phyloP scores from a whole-genome alignment of 2,797 vertebrate genomes.

The Leucoraja ocellata region DNA sequence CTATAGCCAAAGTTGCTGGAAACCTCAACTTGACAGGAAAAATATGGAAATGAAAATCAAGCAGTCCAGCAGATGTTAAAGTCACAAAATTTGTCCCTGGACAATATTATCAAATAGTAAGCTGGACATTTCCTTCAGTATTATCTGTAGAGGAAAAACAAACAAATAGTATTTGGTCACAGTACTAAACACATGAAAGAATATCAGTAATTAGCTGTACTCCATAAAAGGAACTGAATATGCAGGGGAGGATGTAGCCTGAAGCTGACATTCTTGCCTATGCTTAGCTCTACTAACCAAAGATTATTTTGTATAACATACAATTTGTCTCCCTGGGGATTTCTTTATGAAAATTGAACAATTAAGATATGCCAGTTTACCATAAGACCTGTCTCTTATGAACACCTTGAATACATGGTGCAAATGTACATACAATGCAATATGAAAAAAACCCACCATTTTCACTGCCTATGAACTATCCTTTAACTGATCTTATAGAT shows the following conservation, averaged over 20 bases:
- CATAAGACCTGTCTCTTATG: constrained; percentile 16
- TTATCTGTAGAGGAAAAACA: neutral
- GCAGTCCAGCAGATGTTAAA: no score
- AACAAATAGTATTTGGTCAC: no score
- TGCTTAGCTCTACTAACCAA: no score
- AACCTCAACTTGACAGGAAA: neutral
- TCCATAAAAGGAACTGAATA: no score
- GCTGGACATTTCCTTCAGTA: neutral
- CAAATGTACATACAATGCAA: neutral
- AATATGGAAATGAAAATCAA: neutral
- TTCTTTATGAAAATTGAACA: constrained; percentile 15
- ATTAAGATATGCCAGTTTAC: constrained; percentile 24
- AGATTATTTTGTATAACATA: no score
- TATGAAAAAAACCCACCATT: neutral
- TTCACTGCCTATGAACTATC: neutral
- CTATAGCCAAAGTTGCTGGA: neutral
- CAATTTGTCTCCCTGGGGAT: neutral
- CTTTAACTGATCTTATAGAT: neutral
- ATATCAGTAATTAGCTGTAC: no score
- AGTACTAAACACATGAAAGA: no score
- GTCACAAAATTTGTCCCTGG: neutral
- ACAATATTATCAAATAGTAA: neutral
- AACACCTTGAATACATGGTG: neutral
- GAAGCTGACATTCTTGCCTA: no score
- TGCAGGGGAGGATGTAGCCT: no score